Evolutionary conservation across 2,113 vertebrate genomes (phyloP).

Genomic region (Ailuropoda melanoleuca): DNA sequence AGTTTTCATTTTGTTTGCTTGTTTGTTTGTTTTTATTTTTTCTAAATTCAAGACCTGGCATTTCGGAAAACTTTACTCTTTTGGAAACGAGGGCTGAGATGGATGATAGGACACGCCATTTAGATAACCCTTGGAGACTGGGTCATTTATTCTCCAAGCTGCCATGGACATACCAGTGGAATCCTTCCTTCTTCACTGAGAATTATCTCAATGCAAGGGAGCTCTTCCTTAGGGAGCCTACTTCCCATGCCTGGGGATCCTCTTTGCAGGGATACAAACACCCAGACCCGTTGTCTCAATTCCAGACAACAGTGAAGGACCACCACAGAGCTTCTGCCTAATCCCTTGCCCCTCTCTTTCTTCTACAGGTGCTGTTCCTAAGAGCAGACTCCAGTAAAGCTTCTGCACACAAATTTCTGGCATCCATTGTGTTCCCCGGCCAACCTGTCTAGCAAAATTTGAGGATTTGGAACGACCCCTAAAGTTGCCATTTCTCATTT

Average conservation of each 20-base stretch:
- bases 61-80: background rate
- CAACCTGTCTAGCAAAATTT: background rate
- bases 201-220: background rate
- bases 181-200: background rate
- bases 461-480: background rate
- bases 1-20: background rate
- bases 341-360: background rate
- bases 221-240: background rate
- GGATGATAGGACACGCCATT: background rate
- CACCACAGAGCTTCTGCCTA: background rate
- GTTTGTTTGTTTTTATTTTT: background rate
- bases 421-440: background rate
- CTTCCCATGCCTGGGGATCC: background rate
- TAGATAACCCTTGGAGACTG: background rate
- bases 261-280: background rate
- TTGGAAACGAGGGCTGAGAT: background rate
- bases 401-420: background rate
- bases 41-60: background rate
- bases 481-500: slow-evolving; percentile 59
- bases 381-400: background rate
- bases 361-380: background rate
- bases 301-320: background rate
- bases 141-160: background rate
- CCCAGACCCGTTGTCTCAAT: background rate
- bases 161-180: background rate